Percentiles rank a stretch among this genome's conserved stretches.
Evolutionary conservation across 2,797 vertebrate species (phyloP).

Genomic region (Myoxocephalus aenaeus): DNA sequence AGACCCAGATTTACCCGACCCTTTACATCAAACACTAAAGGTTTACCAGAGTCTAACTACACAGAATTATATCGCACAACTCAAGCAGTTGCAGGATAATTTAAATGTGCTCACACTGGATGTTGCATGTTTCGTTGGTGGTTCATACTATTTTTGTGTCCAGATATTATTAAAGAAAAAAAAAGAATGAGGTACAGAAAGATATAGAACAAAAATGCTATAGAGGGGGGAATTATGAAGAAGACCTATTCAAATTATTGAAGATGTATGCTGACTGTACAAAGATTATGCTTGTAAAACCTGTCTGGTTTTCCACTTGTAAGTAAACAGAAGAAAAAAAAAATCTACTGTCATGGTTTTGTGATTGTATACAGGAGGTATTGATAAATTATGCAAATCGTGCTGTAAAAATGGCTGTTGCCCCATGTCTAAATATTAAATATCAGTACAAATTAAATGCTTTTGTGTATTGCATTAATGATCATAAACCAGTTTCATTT

Average conservation of each 20-base stretch:
- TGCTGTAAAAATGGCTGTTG: slow-evolving; percentile 98
- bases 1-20: slow-evolving; percentile 60
- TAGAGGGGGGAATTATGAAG: slow-evolving; percentile 54
- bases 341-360: slow-evolving; percentile 92
- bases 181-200: slow-evolving; percentile 66
- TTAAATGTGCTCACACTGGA: slow-evolving; percentile 93
- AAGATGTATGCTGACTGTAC: slow-evolving; percentile 90
- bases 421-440: slow-evolving; percentile 96
- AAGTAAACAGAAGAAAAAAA: slow-evolving; percentile 87
- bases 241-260: slow-evolving; percentile 83
- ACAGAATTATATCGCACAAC: slow-evolving; percentile 78
- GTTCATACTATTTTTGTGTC: slow-evolving; percentile 91
- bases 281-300: slow-evolving; percentile 96
- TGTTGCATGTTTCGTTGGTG: slow-evolving; percentile 97
- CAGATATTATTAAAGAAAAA: slow-evolving; percentile 84
- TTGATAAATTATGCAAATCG: slow-evolving; percentile 97
- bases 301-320: slow-evolving; percentile 93
- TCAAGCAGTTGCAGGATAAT: slow-evolving; percentile 87
- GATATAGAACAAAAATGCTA: slow-evolving; percentile 68
- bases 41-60: slow-evolving; percentile 75
- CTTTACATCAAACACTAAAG: slow-evolving; percentile 71
- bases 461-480: slow-evolving; percentile 20
- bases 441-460: slow-evolving; percentile 86
- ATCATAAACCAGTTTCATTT: neutral
- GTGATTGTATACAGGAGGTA: slow-evolving; percentile 98